Evolutionary conservation across 1,140 invertebrate species (phyloP), one percentile per base, ranked within the genome.

Genomic region (Rhagoletis zephyria): DNA sequence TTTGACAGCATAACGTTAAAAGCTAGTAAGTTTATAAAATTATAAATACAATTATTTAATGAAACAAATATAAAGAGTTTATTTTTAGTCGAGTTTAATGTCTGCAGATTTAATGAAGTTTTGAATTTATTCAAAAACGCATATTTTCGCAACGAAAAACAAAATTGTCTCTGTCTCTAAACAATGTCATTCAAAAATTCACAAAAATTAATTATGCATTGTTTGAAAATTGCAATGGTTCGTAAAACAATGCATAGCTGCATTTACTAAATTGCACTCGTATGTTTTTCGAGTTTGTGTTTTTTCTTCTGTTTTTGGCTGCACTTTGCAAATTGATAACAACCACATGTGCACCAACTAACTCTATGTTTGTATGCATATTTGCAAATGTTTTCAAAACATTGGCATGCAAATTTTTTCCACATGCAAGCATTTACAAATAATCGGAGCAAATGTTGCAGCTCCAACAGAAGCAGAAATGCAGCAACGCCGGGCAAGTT

Each of bases 301-400:
- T 81, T 19, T 63, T 63, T 16, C 12, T 16, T 63, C 16, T 63
- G 67, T 48, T 74, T 81, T 56, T 10, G 6, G 74, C n/a, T 30
- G 74, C 74, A 81, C 74, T 81, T 56, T 59, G 74, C 74, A 81
- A 81, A 81, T 81, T 81, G 74, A 81, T 81, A 81, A 81, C 74
- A 81, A 56, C 48, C 74, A 81, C 74, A 56, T 81, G 48, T 14
- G 19, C 14, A 56, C 74, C 4, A 19, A 14, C 9, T 63, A 63
- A 16, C 0, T 81, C 6, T 0, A 56, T 42, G 30, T 30, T 67
- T 40, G 4, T 67, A 4, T n/a, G n/a, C 61, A 63, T 7, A 63
- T 63, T 7, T 4, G 61, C 4, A 16, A 63, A 14, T 63, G n/a
- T 63, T 63, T 14, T 16, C 61, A 63, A 74, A 74, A 74, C 67